These are phyloP conservation scores for Argya squamiceps DNA, from an alignment of 2,797 vertebrate genomes.

Conservation along the genomic window DNA sequence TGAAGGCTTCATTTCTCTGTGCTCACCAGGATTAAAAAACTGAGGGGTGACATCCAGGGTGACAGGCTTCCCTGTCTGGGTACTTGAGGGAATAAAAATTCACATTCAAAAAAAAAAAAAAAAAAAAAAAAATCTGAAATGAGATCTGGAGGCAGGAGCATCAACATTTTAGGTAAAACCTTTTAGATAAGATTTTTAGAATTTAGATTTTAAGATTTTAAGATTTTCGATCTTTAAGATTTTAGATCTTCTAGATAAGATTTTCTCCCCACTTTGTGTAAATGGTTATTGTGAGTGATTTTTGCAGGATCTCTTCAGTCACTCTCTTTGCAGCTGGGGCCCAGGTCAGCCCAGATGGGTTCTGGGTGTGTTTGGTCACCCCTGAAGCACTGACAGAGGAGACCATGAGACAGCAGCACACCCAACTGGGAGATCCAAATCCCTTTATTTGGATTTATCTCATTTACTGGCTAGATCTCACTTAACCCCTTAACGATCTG, in stretches of 20 bases:
- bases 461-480: constrained; percentile 2
- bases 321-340: not conserved
- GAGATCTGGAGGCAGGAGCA: not conserved
- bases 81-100: not conserved
- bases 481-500: constrained; percentile 34
- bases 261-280: not conserved
- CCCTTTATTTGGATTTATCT: constrained; percentile 52
- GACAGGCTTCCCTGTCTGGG: not conserved
- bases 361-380: not conserved
- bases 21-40: not conserved
- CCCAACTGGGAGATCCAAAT: constrained; percentile 17
- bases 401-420: not conserved
- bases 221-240: too few relatives aligned
- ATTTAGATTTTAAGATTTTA: too few relatives aligned
- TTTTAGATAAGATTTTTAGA: too few relatives aligned
- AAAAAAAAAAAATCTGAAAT: not conserved
- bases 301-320: not conserved
- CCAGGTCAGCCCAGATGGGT: not conserved
- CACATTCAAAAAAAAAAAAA: not conserved
- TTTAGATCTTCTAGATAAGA: too few relatives aligned
- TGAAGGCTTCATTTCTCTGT: not conserved
- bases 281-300: not conserved
- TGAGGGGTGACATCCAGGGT: not conserved
- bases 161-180: not conserved
- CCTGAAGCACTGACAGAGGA: not conserved